These are phyloP conservation scores for Aplochiton taeniatus DNA, from an alignment of 2,797 vertebrate genomes.

Conservation along the genomic window DNA sequence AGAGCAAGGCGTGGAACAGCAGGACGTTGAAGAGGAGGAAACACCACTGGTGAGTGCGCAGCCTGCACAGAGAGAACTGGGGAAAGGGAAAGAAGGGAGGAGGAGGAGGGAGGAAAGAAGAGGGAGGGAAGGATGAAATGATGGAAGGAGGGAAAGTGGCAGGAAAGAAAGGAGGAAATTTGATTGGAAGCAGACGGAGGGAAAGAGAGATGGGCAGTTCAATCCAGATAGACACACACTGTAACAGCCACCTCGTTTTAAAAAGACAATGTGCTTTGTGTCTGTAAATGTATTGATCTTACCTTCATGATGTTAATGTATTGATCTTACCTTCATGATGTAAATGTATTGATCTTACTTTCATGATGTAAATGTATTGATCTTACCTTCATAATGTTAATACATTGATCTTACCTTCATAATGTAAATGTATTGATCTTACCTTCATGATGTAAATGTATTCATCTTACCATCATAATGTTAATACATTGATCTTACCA, in stretches of 20 bases:
- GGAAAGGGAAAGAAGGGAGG: constrained; percentile 4
- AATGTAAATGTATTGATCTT: no score
- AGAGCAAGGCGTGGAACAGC: constrained; percentile 88
- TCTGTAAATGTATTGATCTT: not conserved
- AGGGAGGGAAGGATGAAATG: not conserved
- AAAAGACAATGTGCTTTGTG: no score
- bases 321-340: no score
- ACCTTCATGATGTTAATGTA: no score
- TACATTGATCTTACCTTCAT: not conserved
- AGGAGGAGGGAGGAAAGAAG: not conserved
- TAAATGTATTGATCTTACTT: no score
- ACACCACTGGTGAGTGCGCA: constrained; percentile 93
- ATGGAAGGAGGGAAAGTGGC: not conserved
- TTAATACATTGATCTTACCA: no score
- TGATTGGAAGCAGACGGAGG: accelerated
- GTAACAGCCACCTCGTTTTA: not conserved
- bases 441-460: no score
- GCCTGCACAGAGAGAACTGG: constrained; percentile 81
- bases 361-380: no score
- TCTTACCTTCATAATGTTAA: no score
- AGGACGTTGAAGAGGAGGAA: constrained; percentile 89
- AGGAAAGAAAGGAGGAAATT: constrained; percentile 5
- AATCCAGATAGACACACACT: not conserved
- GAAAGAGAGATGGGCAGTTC: not conserved
- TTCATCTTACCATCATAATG: no score